phyloP scores from a whole-genome alignment of 2,888 invertebrate species.

The Itoplectis maculator region DNA sequence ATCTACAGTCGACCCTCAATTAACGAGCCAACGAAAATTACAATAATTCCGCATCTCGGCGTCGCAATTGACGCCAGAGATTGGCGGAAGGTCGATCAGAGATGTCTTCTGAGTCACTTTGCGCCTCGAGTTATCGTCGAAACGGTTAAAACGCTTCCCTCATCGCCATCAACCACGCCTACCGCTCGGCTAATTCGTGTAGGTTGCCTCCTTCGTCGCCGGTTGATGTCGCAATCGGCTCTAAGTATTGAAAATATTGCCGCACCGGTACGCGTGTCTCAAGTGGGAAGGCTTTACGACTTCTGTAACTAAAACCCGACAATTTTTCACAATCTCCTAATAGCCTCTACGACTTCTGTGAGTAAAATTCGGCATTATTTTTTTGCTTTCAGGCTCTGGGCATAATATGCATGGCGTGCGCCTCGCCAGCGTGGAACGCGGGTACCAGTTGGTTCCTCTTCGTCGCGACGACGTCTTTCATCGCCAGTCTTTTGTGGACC shows the following conservation, averaged over 20 bases:
- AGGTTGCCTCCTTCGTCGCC: slow-evolving; percentile 55
- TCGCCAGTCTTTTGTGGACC: slow-evolving; percentile 92
- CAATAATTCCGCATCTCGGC: not conserved
- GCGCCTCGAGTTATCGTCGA: not conserved
- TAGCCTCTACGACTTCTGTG: too few species aligned
- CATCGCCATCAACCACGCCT: slow-evolving; percentile 41
- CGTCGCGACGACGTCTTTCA: slow-evolving; percentile 93
- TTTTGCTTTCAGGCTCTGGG: slow-evolving; percentile 90
- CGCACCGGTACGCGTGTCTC: too few species aligned
- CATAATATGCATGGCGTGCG: slow-evolving; percentile 93
- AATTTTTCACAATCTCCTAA: too few species aligned
- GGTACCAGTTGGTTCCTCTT: slow-evolving; percentile 94
- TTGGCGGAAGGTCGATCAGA: slow-evolving; percentile 3
- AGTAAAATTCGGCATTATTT: slow-evolving; percentile 17
- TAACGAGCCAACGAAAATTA: not conserved
- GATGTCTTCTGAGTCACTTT: not conserved
- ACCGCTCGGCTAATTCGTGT: slow-evolving; percentile 48
- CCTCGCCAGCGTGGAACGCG: slow-evolving; percentile 88
- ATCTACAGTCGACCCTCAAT: not conserved
- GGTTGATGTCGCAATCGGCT: slow-evolving; percentile 46
- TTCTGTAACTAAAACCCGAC: slow-evolving; percentile 39
- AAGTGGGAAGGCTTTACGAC: slow-evolving; percentile 48
- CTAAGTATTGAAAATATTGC: slow-evolving; percentile 32
- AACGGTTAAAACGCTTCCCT: not conserved
- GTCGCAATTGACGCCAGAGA: not conserved